Base-by-base conservation (phyloP, 2,888 invertebrate genomes). In the Arge pagana region DNA sequence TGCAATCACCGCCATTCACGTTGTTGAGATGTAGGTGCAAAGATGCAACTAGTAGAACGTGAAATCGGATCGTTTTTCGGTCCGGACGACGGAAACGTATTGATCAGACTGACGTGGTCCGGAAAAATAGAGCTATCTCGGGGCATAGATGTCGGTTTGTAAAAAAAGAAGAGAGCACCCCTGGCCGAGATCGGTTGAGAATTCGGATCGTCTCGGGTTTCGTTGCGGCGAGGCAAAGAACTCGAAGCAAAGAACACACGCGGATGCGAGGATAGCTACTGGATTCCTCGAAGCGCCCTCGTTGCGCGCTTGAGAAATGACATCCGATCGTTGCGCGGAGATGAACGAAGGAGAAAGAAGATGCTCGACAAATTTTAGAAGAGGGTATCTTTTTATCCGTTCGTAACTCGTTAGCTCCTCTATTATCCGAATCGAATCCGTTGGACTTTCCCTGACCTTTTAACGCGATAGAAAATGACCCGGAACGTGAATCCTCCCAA, bases 321-420 rank as follows among this genome's bases (percentile, higher is more conserved):
- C 15, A 33, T 45, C 24, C 18, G 45, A 45, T 45, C 31, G 16
- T 11, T 10, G 21, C n/a, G n/a, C n/a, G n/a, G n/a, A n/a, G n/a
- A n/a, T n/a, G n/a, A n/a, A n/a, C n/a, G n/a, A n/a, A n/a, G n/a
- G 7, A 10, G 21, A 13, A 30, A 18, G 30, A 31, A 45, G 45
- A 45, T 45, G 13, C 33, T 19, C 21, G 23, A 5, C 3, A 18
- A 19, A 3, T 26, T 18, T 11, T 18, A 13, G 19, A 11, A 42
- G n/a, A 16, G 45, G 45, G 42, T 23, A 15, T 45, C 33, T 45
- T 45, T 45, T 45, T 35, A 45, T 52, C 60, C 63, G 63, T 62
- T 65, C 57, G 64, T 60, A 70, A 71, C 69, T 72, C 72, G 70
- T 70, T 68, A 71, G 67, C 68, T 55, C 45, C 45, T 31, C 65